Evolutionary conservation across 2,113 vertebrate species (phyloP).

Genomic region (Tricholaema leucomelas): DNA sequence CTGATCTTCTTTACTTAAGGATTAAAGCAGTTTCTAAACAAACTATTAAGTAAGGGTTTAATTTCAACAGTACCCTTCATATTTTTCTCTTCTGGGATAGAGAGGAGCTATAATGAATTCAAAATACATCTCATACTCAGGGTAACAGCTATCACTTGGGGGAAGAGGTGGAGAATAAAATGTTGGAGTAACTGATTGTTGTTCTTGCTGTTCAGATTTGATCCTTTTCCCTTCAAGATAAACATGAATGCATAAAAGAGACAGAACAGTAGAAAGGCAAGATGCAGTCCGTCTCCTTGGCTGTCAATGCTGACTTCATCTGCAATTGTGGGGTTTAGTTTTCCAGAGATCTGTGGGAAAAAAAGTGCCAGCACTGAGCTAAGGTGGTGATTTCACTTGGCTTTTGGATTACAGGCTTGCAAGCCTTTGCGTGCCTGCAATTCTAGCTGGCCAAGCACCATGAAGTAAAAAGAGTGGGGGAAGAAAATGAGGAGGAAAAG

Average conservation of each 20-base stretch:
- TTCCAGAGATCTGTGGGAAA: background rate
- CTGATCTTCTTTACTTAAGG: background rate
- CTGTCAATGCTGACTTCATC: background rate
- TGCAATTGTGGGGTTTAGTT: background rate
- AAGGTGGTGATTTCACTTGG: background rate
- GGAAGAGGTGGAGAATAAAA: background rate
- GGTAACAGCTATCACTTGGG: background rate
- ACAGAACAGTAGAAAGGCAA: background rate
- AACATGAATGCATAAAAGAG: background rate
- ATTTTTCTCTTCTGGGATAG: background rate
- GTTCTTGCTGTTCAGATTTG: background rate
- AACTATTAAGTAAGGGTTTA: background rate
- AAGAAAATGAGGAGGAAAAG: background rate
- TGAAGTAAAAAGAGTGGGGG: background rate
- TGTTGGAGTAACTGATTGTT: background rate
- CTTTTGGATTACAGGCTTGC: background rate
- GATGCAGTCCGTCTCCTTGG: background rate
- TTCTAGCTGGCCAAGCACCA: background rate
- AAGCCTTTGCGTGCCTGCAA: background rate
- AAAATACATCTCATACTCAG: background rate
- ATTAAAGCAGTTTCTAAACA: background rate
- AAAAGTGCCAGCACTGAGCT: background rate
- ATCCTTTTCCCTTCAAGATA: background rate
- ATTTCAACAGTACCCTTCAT: background rate
- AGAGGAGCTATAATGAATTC: background rate